Evolutionary conservation across 2,888 invertebrate genomes (phyloP).

Genomic region (Napeogenes sylphis): DNA sequence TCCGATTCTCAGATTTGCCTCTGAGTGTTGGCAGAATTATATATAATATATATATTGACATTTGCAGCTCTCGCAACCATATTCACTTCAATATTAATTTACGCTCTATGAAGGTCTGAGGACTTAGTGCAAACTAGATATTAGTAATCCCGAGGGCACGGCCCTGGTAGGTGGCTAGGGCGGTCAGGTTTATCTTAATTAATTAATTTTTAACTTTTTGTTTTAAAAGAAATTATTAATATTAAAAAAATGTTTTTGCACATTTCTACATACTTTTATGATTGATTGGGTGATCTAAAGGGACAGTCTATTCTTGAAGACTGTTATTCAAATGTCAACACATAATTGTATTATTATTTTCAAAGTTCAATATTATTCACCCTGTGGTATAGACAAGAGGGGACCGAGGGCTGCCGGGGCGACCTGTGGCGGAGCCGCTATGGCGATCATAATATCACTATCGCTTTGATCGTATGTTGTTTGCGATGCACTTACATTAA

Average conservation of each 20-base stretch:
- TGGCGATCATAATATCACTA: not conserved
- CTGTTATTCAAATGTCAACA: not conserved
- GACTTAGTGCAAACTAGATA: not conserved
- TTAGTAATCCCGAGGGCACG: not conserved
- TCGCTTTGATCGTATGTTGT: not conserved
- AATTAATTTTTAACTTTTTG: too few relatives aligned
- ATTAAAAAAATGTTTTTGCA: too few relatives aligned
- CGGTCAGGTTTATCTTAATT: not conserved
- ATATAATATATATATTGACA: not conserved
- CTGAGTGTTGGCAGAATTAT: conserved; percentile 1
- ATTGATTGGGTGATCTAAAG: too few relatives aligned
- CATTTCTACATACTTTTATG: too few relatives aligned
- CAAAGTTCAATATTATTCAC: not conserved
- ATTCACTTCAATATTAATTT: conserved; percentile 7
- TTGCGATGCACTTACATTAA: too few relatives aligned
- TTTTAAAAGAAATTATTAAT: too few relatives aligned
- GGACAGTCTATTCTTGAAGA: too few relatives aligned
- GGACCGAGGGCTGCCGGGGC: not conserved
- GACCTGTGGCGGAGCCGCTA: not conserved
- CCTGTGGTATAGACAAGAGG: not conserved
- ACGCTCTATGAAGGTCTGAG: not conserved
- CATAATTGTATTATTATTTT: conserved; percentile 2
- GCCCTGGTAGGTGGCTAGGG: not conserved
- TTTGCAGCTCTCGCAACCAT: not conserved
- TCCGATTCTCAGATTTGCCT: conserved; percentile 2